Percentiles rank a stretch among this genome's conserved stretches.
Evolutionary conservation across 2,888 invertebrate genomes (phyloP).

Genomic region (Acanthosepion esculentum): DNA sequence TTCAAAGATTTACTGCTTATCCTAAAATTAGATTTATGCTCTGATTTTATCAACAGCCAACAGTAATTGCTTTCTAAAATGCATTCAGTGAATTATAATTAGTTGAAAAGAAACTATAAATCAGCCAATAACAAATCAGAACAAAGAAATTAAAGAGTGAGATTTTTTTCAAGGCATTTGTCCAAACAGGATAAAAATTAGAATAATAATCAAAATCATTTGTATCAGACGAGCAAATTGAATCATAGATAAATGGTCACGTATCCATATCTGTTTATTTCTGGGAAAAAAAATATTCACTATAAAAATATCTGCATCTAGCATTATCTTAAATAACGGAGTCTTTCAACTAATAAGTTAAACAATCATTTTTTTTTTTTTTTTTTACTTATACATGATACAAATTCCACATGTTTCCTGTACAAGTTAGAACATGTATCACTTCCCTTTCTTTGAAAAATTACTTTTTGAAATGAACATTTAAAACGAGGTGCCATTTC

Average conservation of each 20-base stretch:
- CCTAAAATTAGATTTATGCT: not conserved
- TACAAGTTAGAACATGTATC: not conserved
- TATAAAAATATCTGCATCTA: not conserved
- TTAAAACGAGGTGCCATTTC: not conserved
- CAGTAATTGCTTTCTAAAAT: not conserved
- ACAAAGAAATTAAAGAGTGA: not conserved
- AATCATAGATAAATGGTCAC: not conserved
- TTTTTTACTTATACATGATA: not conserved
- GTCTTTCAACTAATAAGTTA: not conserved
- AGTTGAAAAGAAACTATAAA: too few species aligned
- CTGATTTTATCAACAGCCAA: not conserved
- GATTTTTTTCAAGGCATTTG: not conserved
- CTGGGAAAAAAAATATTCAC: too few species aligned
- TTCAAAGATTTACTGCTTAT: not conserved
- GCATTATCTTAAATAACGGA: not conserved
- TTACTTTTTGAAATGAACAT: not conserved
- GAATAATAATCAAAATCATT: not conserved
- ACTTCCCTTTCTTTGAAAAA: not conserved
- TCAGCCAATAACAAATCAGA: not conserved
- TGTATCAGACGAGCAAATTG: not conserved
- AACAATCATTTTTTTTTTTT: not conserved
- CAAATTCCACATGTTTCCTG: not conserved
- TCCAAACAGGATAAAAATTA: not conserved
- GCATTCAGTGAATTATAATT: too few species aligned
- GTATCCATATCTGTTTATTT: not conserved